phyloP scores from a whole-genome alignment of 2,888 invertebrate species.

The Lycia hirtaria region DNA sequence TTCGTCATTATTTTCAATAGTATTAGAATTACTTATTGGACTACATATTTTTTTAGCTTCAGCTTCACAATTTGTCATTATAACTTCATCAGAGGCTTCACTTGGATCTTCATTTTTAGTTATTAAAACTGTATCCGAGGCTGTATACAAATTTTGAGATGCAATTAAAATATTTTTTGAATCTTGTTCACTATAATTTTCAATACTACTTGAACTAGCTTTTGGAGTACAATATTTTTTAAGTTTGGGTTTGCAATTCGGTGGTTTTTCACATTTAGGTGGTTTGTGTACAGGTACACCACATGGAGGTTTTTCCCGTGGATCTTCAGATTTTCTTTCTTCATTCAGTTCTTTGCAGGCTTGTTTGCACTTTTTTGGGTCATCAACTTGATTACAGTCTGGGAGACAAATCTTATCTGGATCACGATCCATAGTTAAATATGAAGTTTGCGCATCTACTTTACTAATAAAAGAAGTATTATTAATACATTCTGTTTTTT shows the following conservation, averaged over 20 bases:
- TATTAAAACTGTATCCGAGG: too few species aligned
- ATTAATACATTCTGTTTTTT: slow-evolving; percentile 9
- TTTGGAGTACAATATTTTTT: slow-evolving; percentile 11
- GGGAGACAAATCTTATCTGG: slow-evolving; percentile 6
- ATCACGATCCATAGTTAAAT: slow-evolving; percentile 15
- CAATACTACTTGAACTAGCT: slow-evolving; percentile 2
- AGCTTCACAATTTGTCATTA: too few species aligned
- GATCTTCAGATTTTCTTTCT: neutral
- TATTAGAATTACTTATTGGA: too few species aligned
- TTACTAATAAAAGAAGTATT: slow-evolving; percentile 23
- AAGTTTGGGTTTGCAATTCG: slow-evolving; percentile 14
- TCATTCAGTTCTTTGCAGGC: slow-evolving; percentile 9
- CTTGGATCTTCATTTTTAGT: neutral
- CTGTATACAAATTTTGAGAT: neutral
- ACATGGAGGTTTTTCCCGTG: slow-evolving; percentile 12
- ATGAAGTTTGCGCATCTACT: slow-evolving; percentile 33
- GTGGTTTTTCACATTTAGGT: slow-evolving; percentile 15
- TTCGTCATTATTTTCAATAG: too few species aligned
- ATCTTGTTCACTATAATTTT: neutral
- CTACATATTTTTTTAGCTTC: too few species aligned
- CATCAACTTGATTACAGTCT: slow-evolving; percentile 1
- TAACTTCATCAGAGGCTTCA: neutral
- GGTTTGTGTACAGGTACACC: slow-evolving; percentile 2
- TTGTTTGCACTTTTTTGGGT: slow-evolving; percentile 12
- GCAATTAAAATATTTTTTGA: too few species aligned